These are phyloP conservation scores for Elgaria multicarinata DNA, from an alignment of 2,113 vertebrate species.

Conservation along the genomic window DNA sequence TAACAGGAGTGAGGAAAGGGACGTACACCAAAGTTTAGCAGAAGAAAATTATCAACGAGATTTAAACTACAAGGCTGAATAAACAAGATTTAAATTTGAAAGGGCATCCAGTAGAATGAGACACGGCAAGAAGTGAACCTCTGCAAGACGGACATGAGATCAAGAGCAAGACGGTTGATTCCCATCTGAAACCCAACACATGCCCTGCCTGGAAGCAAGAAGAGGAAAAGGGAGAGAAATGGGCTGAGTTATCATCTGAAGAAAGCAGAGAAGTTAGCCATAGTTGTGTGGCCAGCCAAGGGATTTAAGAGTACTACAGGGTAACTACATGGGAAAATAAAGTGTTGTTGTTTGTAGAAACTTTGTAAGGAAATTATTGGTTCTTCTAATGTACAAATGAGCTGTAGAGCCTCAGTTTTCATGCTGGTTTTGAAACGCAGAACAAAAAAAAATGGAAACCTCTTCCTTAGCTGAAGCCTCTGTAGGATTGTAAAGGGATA, in stretches of 20 bases:
- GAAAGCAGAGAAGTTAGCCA: background rate
- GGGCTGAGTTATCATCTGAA: background rate
- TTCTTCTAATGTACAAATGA: background rate
- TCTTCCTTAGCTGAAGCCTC: background rate
- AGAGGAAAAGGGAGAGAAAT: background rate
- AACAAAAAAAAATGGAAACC: background rate
- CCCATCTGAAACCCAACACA: conserved; percentile 1
- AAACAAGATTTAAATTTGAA: background rate
- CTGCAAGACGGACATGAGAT: conserved; percentile 30
- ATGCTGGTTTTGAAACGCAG: background rate
- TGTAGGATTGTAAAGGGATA: background rate
- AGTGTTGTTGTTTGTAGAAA: background rate
- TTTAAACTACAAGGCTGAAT: background rate
- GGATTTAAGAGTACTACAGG: background rate
- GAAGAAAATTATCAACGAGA: background rate
- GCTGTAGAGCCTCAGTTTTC: background rate
- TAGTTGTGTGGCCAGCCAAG: background rate
- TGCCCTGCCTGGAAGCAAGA: background rate
- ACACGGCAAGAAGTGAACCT: conserved; percentile 18
- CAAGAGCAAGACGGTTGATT: conserved; percentile 50
- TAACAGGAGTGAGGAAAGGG: conserved; percentile 53
- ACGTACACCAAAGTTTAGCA: background rate
- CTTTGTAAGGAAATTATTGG: background rate
- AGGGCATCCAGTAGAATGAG: conserved; percentile 5
- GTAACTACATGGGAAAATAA: background rate